Evolutionary conservation across 2,113 vertebrate species (phyloP), one percentile per base, ranked within the genome.

Genomic region (Dendrocopos noguchii): DNA sequence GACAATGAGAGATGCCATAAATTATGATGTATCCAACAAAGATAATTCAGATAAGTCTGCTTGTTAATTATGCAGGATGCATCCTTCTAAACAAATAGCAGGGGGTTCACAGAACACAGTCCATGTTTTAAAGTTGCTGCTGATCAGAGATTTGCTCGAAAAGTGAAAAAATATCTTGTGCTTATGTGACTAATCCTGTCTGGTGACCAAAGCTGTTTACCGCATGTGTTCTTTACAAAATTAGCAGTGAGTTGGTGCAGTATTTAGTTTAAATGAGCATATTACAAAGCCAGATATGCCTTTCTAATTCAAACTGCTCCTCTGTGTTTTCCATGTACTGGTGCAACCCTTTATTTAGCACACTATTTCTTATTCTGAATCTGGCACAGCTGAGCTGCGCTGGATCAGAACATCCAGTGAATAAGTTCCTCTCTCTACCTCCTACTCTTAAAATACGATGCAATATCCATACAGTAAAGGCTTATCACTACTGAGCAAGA

Each of bases 101-200:
- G 60, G 44, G 92, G 90, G 83, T 91, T 67, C 89, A 84, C 65
- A 86, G 91, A 91, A 90, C 68, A 80, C 79, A 71, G 73, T 68
- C 64, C 24, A 15, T 73, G 61, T 95, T 93, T 96, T 94, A 91
- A 91, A 94, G 93, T 64, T 96, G 80, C 74, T 95, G 53, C 59
- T 95, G 63, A 93, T 95, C 75, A 95, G 95, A 97, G 74, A 84
- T 94, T 95, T 97, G 82, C 84, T 95, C 12, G 65, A 87, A 94
- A 96, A 91, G 84, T 97, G n/a, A 93, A 96, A 97, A 91, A 86
- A 95, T 94, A 84, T 84, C 66, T 96, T 97, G 93, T 50, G 80
- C 52, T 95, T 82, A 89, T 94, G 96, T 98, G 92, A 94, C 92
- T 96, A 87, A 88, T 8, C 3, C 42, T 80, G 61, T 87, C 47